Evolutionary conservation across 2,888 invertebrate genomes (phyloP).

Genomic region (Sarcophaga carnaria): DNA sequence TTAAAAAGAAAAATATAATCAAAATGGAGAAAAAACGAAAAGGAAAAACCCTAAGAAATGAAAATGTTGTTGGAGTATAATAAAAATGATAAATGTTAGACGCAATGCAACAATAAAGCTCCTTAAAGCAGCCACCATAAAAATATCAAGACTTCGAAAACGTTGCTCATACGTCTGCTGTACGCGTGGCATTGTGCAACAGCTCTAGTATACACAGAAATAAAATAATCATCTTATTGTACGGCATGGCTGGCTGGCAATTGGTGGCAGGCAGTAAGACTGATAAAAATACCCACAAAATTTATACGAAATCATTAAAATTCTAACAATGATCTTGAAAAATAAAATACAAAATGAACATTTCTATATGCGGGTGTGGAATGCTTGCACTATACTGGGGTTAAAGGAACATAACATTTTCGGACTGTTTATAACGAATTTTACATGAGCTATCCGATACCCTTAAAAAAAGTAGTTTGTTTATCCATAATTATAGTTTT

Average conservation of each 20-base stretch:
- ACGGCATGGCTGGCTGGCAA: background rate
- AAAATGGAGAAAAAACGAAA: background rate
- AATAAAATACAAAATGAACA: conserved; percentile 18
- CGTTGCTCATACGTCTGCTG: background rate
- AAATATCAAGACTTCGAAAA: conserved; percentile 35
- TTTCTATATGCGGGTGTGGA: background rate
- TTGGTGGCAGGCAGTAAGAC: conserved; percentile 22
- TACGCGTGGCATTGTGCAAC: background rate
- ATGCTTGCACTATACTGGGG: no score
- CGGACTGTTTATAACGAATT: no score
- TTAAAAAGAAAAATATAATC: background rate
- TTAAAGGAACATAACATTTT: no score
- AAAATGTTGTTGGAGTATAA: conserved; percentile 47
- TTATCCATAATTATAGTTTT: no score
- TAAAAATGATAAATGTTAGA: conserved; percentile 67
- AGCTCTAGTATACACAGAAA: background rate
- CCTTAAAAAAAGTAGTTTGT: no score
- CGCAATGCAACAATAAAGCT: conserved; percentile 59
- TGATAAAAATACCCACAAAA: conserved; percentile 48
- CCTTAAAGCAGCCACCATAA: conserved; percentile 50
- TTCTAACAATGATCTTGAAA: conserved; percentile 59
- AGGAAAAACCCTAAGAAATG: conserved; percentile 24
- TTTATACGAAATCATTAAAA: conserved; percentile 55
- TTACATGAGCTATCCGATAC: no score
- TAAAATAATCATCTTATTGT: conserved; percentile 39